phyloP scores from a whole-genome alignment of 37 sponge, comb jelly and placozoan species.

The Hexactinellida sp. region DNA sequence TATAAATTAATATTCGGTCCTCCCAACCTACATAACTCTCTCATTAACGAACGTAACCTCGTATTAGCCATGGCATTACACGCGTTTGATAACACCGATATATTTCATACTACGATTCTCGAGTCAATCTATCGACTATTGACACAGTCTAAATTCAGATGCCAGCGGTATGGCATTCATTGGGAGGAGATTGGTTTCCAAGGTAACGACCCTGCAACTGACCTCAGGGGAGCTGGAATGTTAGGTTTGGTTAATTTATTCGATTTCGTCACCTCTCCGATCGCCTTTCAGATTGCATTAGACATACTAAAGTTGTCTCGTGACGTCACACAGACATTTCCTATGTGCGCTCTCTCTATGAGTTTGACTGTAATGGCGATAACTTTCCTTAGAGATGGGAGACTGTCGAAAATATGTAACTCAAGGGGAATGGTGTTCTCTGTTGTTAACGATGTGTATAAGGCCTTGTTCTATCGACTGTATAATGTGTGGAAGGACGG shows the following conservation, averaged over 20 bases:
- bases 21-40: slow-evolving; percentile 17
- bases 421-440: slow-evolving; percentile 47
- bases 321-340: slow-evolving; percentile 21
- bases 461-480: slow-evolving; percentile 38
- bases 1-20: background rate
- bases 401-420: slow-evolving; percentile 49
- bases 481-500: slow-evolving; percentile 31
- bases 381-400: slow-evolving; percentile 40
- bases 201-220: slow-evolving; percentile 67
- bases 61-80: slow-evolving; percentile 43
- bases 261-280: slow-evolving; percentile 35
- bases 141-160: slow-evolving; percentile 31
- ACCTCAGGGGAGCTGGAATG: slow-evolving; percentile 67
- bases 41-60: slow-evolving; percentile 46
- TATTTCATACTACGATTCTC: slow-evolving; percentile 39
- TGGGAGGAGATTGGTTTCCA: slow-evolving; percentile 85
- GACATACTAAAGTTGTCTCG: slow-evolving; percentile 44
- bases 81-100: slow-evolving; percentile 39
- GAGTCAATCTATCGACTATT: slow-evolving; percentile 57
- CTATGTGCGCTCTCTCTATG: slow-evolving; percentile 69
- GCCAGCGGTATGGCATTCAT: slow-evolving; percentile 58
- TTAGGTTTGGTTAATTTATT: slow-evolving; percentile 57
- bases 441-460: slow-evolving; percentile 61
- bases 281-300: slow-evolving; percentile 23
- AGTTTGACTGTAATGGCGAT: slow-evolving; percentile 51